Evolutionary conservation across 2,797 vertebrate genomes (phyloP), one percentile per base, ranked within the genome.

Genomic region (Manis crassicaudata): DNA sequence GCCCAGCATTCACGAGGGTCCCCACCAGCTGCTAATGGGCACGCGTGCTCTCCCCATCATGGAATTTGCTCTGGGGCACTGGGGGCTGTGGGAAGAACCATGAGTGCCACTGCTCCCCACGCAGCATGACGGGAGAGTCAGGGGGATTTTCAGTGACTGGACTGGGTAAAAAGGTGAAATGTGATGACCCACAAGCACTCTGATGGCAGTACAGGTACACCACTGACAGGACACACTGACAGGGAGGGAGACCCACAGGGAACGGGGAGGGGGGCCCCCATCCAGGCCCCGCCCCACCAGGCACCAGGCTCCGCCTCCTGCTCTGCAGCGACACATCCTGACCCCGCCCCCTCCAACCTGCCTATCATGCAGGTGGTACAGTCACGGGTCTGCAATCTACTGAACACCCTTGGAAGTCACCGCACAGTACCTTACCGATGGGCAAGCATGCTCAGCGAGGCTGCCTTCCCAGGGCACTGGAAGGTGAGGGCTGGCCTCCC

Each of bases 71-170:
- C 40, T 29, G 32, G 3, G 73, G 46, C n/a, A 10, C n/a, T 20
- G 0, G 10, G 73, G 9, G 8, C 46, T 46, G 9, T 10, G 1
- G 46, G 18, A 76, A 6, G 32, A 5, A 3, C 7, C 46, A 12
- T 46, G 46, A 46, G 46, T 11, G 46, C 46, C 46, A 46, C 10
- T 46, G 46, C 2, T 46, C 46, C 11, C 46, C 11, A 11, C 46
- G 2, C 12, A 11, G 11, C 46, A 46, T 46, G 46, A 46, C 46
- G 2, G 11, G 11, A 46, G 46, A 46, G 46, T 46, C 46, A 46
- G 10, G 11, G 73, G 50, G 20, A 20, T 13, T 21, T n/a, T 23
- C 73, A 60, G 77, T 20, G 77, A 40, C 77, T 29, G 9, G 37
- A 10, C 4, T 17, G 16, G 10, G 16, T 29, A 12, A 25, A 29